A percentile compares a stretch with the other conserved stretches of the same genome.
Evolutionary conservation across 2,888 invertebrate genomes (phyloP).

Genomic region (Elegia similella): DNA sequence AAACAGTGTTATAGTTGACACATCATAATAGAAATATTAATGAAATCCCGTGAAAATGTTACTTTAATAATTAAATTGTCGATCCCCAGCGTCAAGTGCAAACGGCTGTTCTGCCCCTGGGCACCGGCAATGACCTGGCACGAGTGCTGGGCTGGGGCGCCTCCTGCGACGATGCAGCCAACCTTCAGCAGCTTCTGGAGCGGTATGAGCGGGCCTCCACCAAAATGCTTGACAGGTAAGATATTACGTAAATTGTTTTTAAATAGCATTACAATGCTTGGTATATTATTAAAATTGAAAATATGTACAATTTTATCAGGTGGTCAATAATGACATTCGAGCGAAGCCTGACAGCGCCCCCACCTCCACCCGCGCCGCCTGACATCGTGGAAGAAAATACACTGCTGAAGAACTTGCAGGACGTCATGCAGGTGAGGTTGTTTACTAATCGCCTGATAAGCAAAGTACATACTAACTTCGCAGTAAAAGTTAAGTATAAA

Average conservation of each 20-base stretch:
- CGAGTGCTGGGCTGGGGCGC: conserved; percentile 98
- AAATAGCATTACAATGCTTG: too few relatives aligned
- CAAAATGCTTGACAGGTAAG: conserved; percentile 95
- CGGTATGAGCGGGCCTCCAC: conserved; percentile 98
- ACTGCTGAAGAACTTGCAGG: conserved; percentile 90
- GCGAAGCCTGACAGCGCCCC: conserved; percentile 84
- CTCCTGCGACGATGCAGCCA: conserved; percentile 96
- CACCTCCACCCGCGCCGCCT: conserved; percentile 79
- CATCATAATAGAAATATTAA: too few relatives aligned
- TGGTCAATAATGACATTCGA: conserved; percentile 98
- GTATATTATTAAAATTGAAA: too few relatives aligned
- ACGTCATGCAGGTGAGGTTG: conserved; percentile 85
- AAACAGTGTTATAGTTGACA: too few relatives aligned
- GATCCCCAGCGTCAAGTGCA: conserved; percentile 91
- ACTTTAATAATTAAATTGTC: not conserved
- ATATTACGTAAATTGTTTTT: too few relatives aligned
- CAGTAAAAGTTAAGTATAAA: too few relatives aligned
- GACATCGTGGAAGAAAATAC: conserved; percentile 79
- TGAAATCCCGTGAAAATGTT: too few relatives aligned
- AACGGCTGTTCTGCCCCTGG: conserved; percentile 96
- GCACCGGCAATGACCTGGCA: conserved; percentile 98
- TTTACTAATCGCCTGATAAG: not conserved
- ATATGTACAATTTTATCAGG: conserved; percentile 55
- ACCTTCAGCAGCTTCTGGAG: conserved; percentile 94
- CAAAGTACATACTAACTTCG: not conserved